Base-by-base conservation (phyloP, 2,888 invertebrate species). In the Abrostola tripartita region DNA sequence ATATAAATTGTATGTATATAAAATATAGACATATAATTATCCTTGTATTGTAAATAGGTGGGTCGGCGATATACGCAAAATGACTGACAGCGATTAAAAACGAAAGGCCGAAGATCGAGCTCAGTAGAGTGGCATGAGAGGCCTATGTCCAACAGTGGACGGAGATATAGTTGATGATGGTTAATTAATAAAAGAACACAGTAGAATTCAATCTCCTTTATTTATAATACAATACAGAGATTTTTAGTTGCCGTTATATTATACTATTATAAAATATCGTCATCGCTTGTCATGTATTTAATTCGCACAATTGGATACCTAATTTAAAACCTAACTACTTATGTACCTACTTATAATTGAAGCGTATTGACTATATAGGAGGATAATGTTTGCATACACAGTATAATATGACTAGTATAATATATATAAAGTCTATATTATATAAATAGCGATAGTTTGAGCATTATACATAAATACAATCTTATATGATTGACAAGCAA, bases 251-350 rank as follows among this genome's bases (percentile, higher is more conserved):
- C 36, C 53, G 65, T 68, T 66, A 61, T 67, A 14, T 51, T 55
- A 12, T 66, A 47, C 57, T 49, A 56, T 65, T 68, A 76, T 63
- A 54, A 55, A 68, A 59, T 50, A 6, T 51, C 56, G 64, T 75
- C 58, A 63, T 9, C 12, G 4, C 9, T 47, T 71, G 78, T 86
- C 86, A 81, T 85, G 84, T 86, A 86, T 83, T 84, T 76, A 82
- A 77, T 80, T 75, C 75, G 62, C 68, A 54, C 52, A 60, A 63
- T 67, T 64, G 59, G 57, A 67, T 81, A 76, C 69, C 59, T 73
- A 71, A 58, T 37, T 36, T 58, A 35, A 44, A 60, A 72, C 77
- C 73, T 79, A 80, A 65, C 68, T 79, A 78, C 69, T 55, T 71
- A 74, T 55, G 8, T 55, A 56, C 54, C 40, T 44, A 44, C 24